Percentiles rank a stretch among this genome's conserved stretches.
Conservation (phyloP, 2,797 vertebrate genomes). For the Molossus molossus region DNA sequence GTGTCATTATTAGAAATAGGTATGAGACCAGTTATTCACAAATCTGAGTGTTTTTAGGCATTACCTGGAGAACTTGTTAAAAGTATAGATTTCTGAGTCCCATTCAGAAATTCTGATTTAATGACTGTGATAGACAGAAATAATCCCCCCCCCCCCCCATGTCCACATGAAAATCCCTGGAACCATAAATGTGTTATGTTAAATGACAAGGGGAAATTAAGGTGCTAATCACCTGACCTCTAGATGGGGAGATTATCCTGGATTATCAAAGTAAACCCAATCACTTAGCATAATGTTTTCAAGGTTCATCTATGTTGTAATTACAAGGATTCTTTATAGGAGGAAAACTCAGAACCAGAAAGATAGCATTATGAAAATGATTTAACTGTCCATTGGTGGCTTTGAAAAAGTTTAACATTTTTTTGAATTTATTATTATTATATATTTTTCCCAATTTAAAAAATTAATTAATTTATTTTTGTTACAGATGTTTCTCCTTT, state of each 20-base stretch:
- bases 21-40: neutral
- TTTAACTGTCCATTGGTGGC: neutral
- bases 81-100: neutral
- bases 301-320: neutral
- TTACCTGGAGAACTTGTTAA: neutral
- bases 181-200: neutral
- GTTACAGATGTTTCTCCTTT: too few species aligned
- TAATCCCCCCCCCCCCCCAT: neutral
- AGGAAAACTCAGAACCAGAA: neutral
- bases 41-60: conserved; percentile 3
- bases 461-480: too few species aligned
- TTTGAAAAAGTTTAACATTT: conserved; percentile 42
- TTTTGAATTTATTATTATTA: neutral
- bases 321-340: neutral
- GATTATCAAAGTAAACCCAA: neutral
- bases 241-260: neutral
- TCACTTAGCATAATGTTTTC: neutral
- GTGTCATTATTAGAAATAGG: neutral
- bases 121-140: neutral
- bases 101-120: conserved; percentile 35
- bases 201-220: conserved; percentile 3
- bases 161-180: neutral
- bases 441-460: neutral
- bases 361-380: neutral
- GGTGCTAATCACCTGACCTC: neutral